These are phyloP conservation scores for Hyperopisus bebe DNA, from an alignment of 2,113 vertebrate species.

Conservation along the genomic window DNA sequence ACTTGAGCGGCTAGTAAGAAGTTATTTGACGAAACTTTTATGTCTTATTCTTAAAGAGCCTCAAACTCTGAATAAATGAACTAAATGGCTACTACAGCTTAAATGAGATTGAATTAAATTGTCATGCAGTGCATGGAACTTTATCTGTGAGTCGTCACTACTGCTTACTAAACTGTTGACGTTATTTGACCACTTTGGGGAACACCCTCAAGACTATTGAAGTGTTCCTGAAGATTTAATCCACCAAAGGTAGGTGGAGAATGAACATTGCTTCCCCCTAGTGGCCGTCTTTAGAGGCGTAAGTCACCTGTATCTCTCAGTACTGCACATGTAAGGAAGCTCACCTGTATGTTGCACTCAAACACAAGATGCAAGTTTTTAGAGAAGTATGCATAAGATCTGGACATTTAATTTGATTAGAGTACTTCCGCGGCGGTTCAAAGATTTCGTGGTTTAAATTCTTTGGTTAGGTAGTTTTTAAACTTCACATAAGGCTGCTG, in stretches of 20 bases:
- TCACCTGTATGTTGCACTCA: not conserved
- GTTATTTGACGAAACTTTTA: not conserved
- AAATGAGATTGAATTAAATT: slow-evolving; percentile 59
- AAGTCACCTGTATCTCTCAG: not conserved
- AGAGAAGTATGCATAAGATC: not conserved
- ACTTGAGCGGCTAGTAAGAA: not conserved
- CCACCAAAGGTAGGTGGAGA: slow-evolving; percentile 78
- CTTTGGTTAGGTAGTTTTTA: not conserved
- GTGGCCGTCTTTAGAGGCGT: not conserved
- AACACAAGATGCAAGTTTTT: not conserved
- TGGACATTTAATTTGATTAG: not conserved
- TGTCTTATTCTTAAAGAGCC: not conserved
- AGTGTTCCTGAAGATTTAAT: slow-evolving; percentile 81
- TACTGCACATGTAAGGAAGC: not conserved
- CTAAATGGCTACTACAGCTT: slow-evolving; percentile 60
- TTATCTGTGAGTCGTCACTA: slow-evolving; percentile 37
- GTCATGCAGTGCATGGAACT: slow-evolving; percentile 66
- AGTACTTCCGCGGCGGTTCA: not conserved
- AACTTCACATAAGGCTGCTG: not conserved
- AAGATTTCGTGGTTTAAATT: not conserved
- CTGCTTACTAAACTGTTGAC: slow-evolving; percentile 92
- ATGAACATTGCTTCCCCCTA: slow-evolving; percentile 33
- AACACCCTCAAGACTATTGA: slow-evolving; percentile 82
- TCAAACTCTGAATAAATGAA: not conserved
- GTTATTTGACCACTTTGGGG: slow-evolving; percentile 86